Base-by-base conservation (phyloP, 2,113 vertebrate genomes). In the Mionectes macconnelli region DNA sequence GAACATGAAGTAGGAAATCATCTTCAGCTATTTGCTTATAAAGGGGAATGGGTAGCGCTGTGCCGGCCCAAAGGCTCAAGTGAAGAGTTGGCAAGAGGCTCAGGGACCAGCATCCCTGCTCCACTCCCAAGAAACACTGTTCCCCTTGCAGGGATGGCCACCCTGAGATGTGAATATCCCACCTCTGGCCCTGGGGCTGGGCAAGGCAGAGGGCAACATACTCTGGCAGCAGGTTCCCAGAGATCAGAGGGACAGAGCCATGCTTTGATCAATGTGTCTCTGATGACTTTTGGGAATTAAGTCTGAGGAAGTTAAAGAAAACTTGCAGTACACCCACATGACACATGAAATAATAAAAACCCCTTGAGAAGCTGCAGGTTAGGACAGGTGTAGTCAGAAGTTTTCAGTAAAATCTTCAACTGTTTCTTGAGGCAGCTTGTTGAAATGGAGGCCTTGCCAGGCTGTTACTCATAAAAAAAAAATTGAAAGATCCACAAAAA, bases 351-450 rank as follows among this genome's bases (percentile, higher is more conserved):
- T 68, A 80, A 88, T 47, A 84, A 68, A 90, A 96, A 93, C 67
- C 25, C 56, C 85, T 90, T 93, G 68, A 95, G 86, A 94, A 94
- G 35, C 10, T 84, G 47, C 89, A 92, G 76, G 95, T 93, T 95
- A 88, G 63, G 82, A 56, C 94, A 93, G 67, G 70, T n/a, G 49
- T 87, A 60, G 45, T 92, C 75, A 91, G 59, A 89, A 85, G 30
- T 59, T 93, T 93, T 91, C 84, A 42, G 87, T 89, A 82, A 89
- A 91, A 87, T 79, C 57, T 87, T n/a, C n/a, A n/a, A n/a, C n/a
- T n/a, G n/a, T n/a, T n/a, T 70, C 86, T 93, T 91, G 69, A 96
- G 59, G 66, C 40, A 91, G 33, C 53, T 82, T 79, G 69, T 73
- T 93, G 45, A 87, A 91, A 57, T 27, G 30, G 25, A 87, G 81